Conservation (phyloP, 2,888 invertebrate species). For the Epinotia demarniana region DNA sequence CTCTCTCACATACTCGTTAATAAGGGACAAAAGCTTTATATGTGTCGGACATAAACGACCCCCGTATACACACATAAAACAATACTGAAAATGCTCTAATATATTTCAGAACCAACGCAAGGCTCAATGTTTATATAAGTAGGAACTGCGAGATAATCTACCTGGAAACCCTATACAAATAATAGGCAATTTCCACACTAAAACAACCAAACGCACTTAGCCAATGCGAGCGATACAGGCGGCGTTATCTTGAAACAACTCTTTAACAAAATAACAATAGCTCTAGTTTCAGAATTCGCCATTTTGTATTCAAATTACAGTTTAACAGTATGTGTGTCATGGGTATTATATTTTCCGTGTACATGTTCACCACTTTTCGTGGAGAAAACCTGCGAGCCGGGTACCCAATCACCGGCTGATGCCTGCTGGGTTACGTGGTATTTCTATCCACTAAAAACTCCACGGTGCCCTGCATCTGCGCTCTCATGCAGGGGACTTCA, state of each 20-base stretch:
- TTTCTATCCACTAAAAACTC: no score
- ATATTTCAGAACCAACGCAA: slow-evolving; percentile 6
- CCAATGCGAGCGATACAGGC: slow-evolving; percentile 35
- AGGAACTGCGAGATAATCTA: slow-evolving; percentile 23
- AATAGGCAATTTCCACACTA: slow-evolving; percentile 42
- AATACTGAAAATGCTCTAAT: not conserved
- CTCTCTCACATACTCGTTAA: no score
- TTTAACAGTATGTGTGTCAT: not conserved
- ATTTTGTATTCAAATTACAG: slow-evolving; percentile 38
- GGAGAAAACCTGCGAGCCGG: no score
- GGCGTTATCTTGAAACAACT: slow-evolving; percentile 41
- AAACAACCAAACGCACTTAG: slow-evolving; percentile 59
- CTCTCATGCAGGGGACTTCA: no score
- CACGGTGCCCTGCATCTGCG: no score
- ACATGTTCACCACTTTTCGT: no score
- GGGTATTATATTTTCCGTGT: not conserved
- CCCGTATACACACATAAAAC: not conserved
- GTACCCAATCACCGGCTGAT: no score
- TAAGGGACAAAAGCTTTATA: no score
- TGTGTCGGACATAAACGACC: no score
- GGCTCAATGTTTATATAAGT: slow-evolving; percentile 27
- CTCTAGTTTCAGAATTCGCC: slow-evolving; percentile 33
- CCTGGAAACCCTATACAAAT: slow-evolving; percentile 41
- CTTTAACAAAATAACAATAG: slow-evolving; percentile 34
- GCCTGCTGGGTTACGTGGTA: no score